These are phyloP conservation scores for Cossypha caffra DNA, from an alignment of 2,797 vertebrate genomes.

Conservation along the genomic window DNA sequence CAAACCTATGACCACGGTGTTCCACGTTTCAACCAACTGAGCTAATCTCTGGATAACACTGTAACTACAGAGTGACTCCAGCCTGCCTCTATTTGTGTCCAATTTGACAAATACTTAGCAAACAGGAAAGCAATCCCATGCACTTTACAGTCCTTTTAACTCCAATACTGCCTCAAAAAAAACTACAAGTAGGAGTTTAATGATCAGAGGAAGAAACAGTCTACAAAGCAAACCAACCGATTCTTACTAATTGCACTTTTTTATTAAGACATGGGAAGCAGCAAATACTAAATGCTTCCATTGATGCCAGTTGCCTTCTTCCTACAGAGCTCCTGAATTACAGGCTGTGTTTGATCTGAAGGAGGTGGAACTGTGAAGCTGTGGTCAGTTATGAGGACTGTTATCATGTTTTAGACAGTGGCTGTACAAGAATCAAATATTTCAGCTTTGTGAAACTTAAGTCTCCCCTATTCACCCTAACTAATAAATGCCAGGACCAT, in stretches of 20 bases:
- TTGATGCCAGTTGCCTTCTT: neutral
- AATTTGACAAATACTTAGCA: neutral
- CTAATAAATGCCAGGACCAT: neutral
- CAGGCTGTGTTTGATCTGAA: neutral
- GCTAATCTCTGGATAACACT: neutral
- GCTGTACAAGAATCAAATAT: neutral
- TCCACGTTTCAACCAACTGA: neutral
- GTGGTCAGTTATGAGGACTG: neutral
- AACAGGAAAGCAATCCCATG: neutral
- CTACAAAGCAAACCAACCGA: neutral
- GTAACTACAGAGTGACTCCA: neutral
- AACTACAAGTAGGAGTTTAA: neutral
- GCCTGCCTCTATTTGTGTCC: neutral
- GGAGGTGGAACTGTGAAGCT: neutral
- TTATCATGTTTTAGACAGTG: neutral
- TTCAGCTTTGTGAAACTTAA: neutral
- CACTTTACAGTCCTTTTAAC: neutral
- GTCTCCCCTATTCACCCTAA: neutral
- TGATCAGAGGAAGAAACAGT: neutral
- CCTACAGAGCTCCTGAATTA: neutral
- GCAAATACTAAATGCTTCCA: neutral
- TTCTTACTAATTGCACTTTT: neutral
- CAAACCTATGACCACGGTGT: accelerated
- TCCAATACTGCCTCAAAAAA: neutral
- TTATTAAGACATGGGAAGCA: neutral